Percentiles rank a stretch among this genome's conserved stretches.
Conservation (phyloP, 2,113 vertebrate species). For the Picathartes gymnocephalus region DNA sequence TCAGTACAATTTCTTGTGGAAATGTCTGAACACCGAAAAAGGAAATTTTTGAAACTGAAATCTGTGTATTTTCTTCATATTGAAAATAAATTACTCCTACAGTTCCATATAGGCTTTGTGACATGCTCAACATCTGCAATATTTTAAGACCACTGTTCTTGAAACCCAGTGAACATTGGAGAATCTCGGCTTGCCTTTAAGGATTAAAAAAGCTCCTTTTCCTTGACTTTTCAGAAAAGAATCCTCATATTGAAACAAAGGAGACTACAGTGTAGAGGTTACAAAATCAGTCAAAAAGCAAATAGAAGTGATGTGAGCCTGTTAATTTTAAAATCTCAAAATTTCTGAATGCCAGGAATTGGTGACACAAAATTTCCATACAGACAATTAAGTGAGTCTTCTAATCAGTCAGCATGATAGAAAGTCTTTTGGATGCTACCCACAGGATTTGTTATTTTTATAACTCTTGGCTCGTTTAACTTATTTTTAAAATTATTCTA, state of each 20-base stretch:
- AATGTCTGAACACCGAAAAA: neutral
- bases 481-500: slow-evolving; percentile 33
- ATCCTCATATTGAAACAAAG: neutral
- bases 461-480: slow-evolving; percentile 11
- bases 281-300: neutral
- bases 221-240: neutral
- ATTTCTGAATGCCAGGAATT: slow-evolving; percentile 5
- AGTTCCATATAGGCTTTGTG: neutral
- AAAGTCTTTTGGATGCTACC: slow-evolving; percentile 50
- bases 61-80: neutral
- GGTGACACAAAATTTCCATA: slow-evolving; percentile 40
- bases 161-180: neutral
- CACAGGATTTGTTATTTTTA: slow-evolving; percentile 58
- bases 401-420: slow-evolving; percentile 32
- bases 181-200: neutral
- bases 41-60: neutral
- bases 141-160: neutral
- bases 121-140: neutral
- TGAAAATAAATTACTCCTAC: neutral
- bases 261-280: neutral
- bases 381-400: slow-evolving; percentile 37
- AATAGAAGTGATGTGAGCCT: neutral
- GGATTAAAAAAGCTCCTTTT: neutral
- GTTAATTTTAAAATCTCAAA: neutral
- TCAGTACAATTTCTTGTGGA: neutral